These are phyloP conservation scores for Zophobas morio DNA, from an alignment of 1,140 invertebrate genomes.

Conservation along the genomic window DNA sequence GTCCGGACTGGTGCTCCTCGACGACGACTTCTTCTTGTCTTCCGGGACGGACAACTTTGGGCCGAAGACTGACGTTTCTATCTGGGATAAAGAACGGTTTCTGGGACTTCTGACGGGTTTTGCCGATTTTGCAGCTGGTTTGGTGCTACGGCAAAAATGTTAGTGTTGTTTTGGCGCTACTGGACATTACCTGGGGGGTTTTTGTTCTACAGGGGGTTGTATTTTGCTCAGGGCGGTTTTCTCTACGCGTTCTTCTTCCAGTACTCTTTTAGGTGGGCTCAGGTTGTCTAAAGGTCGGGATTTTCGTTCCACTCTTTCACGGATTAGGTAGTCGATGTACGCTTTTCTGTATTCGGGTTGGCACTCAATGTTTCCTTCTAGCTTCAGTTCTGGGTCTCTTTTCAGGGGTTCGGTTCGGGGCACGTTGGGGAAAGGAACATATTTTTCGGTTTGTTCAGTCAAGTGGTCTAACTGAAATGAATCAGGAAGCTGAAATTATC, in stretches of 20 bases:
- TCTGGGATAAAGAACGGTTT: conserved; percentile 18
- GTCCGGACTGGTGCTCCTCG: neutral
- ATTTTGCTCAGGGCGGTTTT: conserved; percentile 10
- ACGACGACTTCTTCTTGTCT: neutral
- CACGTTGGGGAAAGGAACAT: conserved; percentile 51
- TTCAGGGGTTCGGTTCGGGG: conserved; percentile 47
- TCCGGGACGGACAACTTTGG: neutral
- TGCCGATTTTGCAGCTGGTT: neutral
- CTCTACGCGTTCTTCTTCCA: conserved; percentile 4
- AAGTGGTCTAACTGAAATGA: conserved; percentile 55
- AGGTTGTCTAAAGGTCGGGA: conserved; percentile 57
- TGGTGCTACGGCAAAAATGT: neutral
- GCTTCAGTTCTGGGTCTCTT: conserved; percentile 58
- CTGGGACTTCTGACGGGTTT: neutral
- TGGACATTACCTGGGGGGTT: conserved; percentile 18
- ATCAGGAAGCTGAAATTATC: neutral
- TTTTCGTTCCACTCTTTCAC: conserved; percentile 62
- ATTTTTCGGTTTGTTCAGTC: conserved; percentile 58
- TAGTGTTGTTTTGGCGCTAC: neutral
- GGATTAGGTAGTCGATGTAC: conserved; percentile 65
- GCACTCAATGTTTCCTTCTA: conserved; percentile 66
- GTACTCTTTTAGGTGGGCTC: conserved; percentile 37
- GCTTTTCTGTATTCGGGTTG: conserved; percentile 71
- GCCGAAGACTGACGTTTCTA: conserved; percentile 26
- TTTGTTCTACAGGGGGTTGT: neutral